phyloP scores from a whole-genome alignment of 1,140 invertebrate genomes.

The Cyrtorhinus lividipennis region DNA sequence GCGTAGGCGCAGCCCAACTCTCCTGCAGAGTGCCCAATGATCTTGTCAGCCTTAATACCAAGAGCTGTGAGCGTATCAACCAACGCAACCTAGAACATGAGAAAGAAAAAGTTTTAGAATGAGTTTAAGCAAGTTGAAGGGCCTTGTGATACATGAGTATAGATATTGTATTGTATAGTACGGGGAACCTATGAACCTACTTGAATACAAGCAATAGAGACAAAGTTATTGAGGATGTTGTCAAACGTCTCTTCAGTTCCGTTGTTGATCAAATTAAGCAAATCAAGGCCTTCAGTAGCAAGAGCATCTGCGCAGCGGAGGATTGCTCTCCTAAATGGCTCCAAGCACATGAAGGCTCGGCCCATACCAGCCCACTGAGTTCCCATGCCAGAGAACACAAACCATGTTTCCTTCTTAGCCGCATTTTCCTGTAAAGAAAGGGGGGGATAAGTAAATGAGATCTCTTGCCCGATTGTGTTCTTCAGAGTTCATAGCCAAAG shows the following conservation, averaged over 20 bases:
- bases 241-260: slow-evolving; percentile 60
- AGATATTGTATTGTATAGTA: too few species aligned
- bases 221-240: slow-evolving; percentile 74
- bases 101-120: slow-evolving; percentile 14
- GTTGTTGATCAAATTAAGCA: slow-evolving; percentile 64
- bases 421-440: background rate
- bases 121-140: background rate
- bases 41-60: slow-evolving; percentile 75
- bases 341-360: slow-evolving; percentile 61
- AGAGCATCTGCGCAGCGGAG: slow-evolving; percentile 57
- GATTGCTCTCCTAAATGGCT: slow-evolving; percentile 64
- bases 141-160: background rate
- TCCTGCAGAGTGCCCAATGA: slow-evolving; percentile 90
- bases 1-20: slow-evolving; percentile 94
- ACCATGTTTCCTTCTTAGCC: slow-evolving; percentile 73
- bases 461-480: background rate
- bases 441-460: too few species aligned
- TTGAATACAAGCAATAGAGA: slow-evolving; percentile 89
- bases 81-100: slow-evolving; percentile 51
- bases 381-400: slow-evolving; percentile 92
- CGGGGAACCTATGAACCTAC: too few species aligned
- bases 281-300: slow-evolving; percentile 58
- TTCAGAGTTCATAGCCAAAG: background rate
- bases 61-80: slow-evolving; percentile 67
- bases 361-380: slow-evolving; percentile 94